phyloP scores from a whole-genome alignment of 2,888 invertebrate genomes.

The Acrobasis consociella region DNA sequence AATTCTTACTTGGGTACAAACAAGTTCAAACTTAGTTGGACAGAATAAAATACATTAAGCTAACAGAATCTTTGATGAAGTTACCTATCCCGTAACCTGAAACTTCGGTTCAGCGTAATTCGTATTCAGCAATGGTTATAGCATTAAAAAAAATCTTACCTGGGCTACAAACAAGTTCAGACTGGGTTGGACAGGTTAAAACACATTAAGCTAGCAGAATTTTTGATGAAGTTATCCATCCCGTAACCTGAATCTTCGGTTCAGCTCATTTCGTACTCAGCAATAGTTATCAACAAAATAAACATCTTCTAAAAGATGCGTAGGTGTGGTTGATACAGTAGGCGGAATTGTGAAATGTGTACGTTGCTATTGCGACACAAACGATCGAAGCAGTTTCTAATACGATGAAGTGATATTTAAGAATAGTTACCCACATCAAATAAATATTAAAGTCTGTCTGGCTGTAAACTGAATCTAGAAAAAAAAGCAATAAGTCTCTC shows the following conservation, averaged over 20 bases:
- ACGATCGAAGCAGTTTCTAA: conserved; percentile 46
- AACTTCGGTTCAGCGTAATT: neutral
- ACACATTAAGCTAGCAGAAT: no score
- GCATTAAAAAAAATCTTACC: neutral
- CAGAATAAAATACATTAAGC: no score
- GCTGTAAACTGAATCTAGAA: no score
- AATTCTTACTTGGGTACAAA: neutral
- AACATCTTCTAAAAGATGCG: conserved; percentile 48
- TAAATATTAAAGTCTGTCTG: neutral
- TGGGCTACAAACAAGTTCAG: neutral
- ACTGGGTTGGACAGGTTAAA: neutral
- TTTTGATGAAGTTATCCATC: no score
- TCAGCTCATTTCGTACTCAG: neutral
- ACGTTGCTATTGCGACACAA: conserved; percentile 48
- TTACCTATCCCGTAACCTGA: neutral
- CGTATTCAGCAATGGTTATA: conserved; percentile 27
- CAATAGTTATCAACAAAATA: conserved; percentile 38
- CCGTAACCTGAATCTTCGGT: neutral
- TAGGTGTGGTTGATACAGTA: conserved; percentile 57
- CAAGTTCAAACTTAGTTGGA: neutral
- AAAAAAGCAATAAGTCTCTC: no score
- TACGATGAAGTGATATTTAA: conserved; percentile 25
- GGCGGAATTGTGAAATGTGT: conserved; percentile 63
- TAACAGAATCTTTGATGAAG: no score
- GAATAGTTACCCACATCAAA: neutral